Base-by-base conservation (phyloP, 2,113 vertebrate genomes). In the Hippoglossus stenolepis region DNA sequence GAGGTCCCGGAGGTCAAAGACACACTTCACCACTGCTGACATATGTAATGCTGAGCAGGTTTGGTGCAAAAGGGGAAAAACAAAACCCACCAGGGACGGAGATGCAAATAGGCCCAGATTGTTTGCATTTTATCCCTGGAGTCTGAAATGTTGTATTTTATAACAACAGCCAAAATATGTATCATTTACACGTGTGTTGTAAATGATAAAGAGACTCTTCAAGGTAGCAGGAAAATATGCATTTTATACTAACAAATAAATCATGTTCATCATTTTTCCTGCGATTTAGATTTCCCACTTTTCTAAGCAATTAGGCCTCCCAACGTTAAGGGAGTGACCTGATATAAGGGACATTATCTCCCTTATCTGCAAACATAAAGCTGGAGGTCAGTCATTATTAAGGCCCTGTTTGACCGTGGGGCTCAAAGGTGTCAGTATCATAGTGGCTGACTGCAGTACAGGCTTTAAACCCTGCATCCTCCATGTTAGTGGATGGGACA, bases 1-100 rank as follows among this genome's bases (percentile, higher is more conserved):
- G 14, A 84, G 75, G 61, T 71, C 63, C 24, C 26, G 69, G 38
- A 86, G 63, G 65, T 89, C 83, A 85, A 65, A 85, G 59, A 77
- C 68, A 82, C 58, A 75, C 59, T 73, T 80, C 73, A 86, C 71
- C 49, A 53, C 70, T 18, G 58, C 61, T 64, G 62, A 70, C 68
- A 77, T 45, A 14, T 70, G 21, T 20, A 74, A 73, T 62, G 28
- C 45, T 79, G 78, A 65, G 76, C 84, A 74, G 75, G 57, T 77
- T 70, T 65, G 49, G 28, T 40, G 59, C 65, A 68, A 23, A 23
- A 80, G 62, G 12, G 70, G 62, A 10, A 20, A 82, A 82, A 73
- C 11, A 43, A 43, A 11, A 11, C 40, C 40, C 64, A 79, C 24
- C 53, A 43, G 63, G 45, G n/a, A 49, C 20, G 47, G 66, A 70